Evolutionary conservation across 2,888 invertebrate genomes (phyloP), one percentile per base, ranked within the genome.

Genomic region (Esperia sulphurella): DNA sequence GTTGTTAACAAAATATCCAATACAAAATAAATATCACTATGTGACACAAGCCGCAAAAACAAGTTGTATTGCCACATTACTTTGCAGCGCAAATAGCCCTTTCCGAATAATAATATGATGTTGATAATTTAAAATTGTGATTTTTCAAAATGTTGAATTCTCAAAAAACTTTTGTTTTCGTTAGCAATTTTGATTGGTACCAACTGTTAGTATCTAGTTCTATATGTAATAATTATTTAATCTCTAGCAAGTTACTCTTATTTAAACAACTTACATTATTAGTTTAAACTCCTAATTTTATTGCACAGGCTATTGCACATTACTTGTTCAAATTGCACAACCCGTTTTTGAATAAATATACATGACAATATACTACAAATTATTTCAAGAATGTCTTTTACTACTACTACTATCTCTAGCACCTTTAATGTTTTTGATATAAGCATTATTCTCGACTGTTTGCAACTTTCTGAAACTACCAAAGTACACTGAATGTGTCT

Each of bases 401-500:
- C 62, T 70, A 63, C 62, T 68, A 50, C 55, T 65, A 63, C 65
- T 68, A 46, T 62, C 66, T 59, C 68, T 67, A 43, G 61, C 69
- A 63, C 65, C 65, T 63, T 72, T 71, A 49, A 55, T 66, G 46
- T 61, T 65, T 55, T 58, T 60, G 58, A 61, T 71, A 54, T 58
- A 63, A 58, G 57, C 63, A 46, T 53, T 59, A 51, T 67, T 74
- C 43, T 80, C 80, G 28, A 74, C 61, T 55, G 65, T 60, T 55
- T 75, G 68, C 40, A 71, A 61, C 51, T 92, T 93, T 52, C 93
- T 85, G 65, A 93, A 93, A 73, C 93, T 94, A 43, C 94, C 95
- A 65, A 95, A 96, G 71, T 95, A 95, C 38, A 96, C 96, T 3
- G 96, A 96, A 82, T 96, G 95, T 0, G 96, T 96, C 68, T 95